phyloP scores from a whole-genome alignment of 2,888 invertebrate genomes.

The Dasypogon diadema region DNA sequence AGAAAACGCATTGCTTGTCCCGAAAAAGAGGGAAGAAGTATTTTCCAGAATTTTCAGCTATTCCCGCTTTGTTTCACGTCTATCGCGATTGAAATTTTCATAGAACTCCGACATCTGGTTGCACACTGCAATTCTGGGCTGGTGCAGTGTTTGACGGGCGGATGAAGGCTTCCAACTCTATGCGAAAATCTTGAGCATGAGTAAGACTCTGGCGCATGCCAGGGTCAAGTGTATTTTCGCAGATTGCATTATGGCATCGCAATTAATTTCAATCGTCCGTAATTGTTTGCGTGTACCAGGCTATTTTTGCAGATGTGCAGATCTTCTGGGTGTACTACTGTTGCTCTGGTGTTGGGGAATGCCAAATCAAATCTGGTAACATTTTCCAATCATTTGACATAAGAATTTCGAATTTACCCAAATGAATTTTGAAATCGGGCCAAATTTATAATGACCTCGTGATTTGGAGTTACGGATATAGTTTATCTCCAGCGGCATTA shows the following conservation, averaged over 20 bases:
- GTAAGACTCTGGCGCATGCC: neutral
- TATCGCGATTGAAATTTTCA: neutral
- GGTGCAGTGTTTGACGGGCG: neutral
- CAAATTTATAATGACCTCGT: neutral
- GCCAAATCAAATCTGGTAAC: neutral
- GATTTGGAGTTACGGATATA: too few species aligned
- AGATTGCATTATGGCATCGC: neutral
- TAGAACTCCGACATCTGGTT: too few species aligned
- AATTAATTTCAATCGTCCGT: neutral
- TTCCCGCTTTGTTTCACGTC: neutral
- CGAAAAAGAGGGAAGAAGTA: neutral
- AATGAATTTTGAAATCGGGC: neutral
- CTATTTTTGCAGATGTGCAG: neutral
- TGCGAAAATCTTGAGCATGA: neutral
- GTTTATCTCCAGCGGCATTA: too few species aligned
- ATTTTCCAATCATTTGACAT: neutral
- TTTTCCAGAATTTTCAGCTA: neutral
- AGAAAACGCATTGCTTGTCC: neutral
- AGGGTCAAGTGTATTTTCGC: neutral
- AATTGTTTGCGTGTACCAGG: neutral
- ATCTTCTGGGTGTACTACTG: neutral
- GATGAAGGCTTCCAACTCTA: neutral
- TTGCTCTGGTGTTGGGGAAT: neutral
- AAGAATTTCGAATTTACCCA: neutral
- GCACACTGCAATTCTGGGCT: neutral